A percentile compares a stretch with the other conserved stretches of the same genome.
Evolutionary conservation across 2,888 invertebrate genomes (phyloP).

Genomic region (Polydrusus cervinus): DNA sequence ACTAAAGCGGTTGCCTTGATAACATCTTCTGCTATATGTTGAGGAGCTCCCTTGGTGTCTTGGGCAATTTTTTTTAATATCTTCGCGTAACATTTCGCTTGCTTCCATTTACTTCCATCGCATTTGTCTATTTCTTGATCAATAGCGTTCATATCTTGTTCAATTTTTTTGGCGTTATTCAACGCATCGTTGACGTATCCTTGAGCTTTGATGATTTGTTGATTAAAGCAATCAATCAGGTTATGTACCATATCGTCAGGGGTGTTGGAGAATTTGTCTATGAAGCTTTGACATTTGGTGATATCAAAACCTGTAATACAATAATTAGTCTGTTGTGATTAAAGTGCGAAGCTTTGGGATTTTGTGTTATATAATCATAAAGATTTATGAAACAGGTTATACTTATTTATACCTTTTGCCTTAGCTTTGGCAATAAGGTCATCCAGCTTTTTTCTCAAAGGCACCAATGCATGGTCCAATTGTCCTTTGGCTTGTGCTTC

Average conservation of each 20-base stretch:
- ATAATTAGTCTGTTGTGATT: too few species aligned
- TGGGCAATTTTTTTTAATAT: constrained; percentile 36
- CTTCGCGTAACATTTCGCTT: constrained; percentile 49
- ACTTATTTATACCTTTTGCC: constrained; percentile 44
- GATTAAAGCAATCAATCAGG: constrained; percentile 36
- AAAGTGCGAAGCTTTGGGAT: too few species aligned
- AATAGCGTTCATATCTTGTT: constrained; percentile 38
- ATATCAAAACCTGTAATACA: constrained; percentile 46
- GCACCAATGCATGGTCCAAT: constrained; percentile 38
- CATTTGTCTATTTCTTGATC: constrained; percentile 49
- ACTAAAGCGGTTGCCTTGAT: constrained; percentile 39
- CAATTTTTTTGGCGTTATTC: constrained; percentile 39
- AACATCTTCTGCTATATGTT: constrained; percentile 46
- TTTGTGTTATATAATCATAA: too few species aligned
- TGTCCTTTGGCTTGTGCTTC: constrained; percentile 43
- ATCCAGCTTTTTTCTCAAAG: constrained; percentile 45
- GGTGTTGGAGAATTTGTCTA: constrained; percentile 41
- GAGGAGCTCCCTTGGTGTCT: constrained; percentile 40
- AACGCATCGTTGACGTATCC: constrained; percentile 43
- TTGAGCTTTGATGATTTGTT: constrained; percentile 46
- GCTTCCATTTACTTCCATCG: constrained; percentile 21
- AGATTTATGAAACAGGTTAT: too few species aligned
- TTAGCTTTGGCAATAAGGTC: constrained; percentile 44
- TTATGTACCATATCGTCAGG: constrained; percentile 39
- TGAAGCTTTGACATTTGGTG: constrained; percentile 41